Conservation (phyloP, 2,113 vertebrate genomes). For the Enhydra lutris region DNA sequence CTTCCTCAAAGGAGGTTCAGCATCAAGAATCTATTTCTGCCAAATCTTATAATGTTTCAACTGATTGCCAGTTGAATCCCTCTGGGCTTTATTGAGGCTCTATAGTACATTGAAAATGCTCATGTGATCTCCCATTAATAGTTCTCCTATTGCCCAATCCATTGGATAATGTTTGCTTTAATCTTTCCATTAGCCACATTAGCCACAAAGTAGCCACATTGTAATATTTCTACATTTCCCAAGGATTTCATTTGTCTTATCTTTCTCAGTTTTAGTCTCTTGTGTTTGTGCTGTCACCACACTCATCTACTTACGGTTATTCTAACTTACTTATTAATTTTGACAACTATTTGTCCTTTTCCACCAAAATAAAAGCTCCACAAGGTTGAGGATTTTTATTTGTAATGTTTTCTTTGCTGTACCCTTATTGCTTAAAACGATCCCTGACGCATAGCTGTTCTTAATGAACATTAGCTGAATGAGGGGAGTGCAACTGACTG, state of each 20-base stretch:
- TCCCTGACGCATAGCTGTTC: rapidly evolving
- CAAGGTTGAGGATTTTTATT: neutral
- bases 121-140: neutral
- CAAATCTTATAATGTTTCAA: neutral
- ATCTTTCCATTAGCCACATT: neutral
- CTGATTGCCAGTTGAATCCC: neutral
- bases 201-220: neutral
- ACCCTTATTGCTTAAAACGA: neutral
- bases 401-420: neutral
- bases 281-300: neutral
- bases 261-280: neutral
- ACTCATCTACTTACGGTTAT: neutral
- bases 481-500: neutral
- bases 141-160: neutral
- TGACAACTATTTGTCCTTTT: neutral
- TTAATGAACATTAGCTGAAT: neutral
- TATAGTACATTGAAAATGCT: neutral
- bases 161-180: neutral
- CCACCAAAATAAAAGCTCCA: neutral
- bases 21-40: neutral
- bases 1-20: neutral
- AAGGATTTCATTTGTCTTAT: neutral
- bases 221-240: neutral
- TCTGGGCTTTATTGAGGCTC: neutral
- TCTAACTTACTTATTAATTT: neutral